A percentile compares a stretch with the other conserved stretches of the same genome.
Conservation (phyloP, 2,797 vertebrate genomes). For the Scolopax bukidnonensis region DNA sequence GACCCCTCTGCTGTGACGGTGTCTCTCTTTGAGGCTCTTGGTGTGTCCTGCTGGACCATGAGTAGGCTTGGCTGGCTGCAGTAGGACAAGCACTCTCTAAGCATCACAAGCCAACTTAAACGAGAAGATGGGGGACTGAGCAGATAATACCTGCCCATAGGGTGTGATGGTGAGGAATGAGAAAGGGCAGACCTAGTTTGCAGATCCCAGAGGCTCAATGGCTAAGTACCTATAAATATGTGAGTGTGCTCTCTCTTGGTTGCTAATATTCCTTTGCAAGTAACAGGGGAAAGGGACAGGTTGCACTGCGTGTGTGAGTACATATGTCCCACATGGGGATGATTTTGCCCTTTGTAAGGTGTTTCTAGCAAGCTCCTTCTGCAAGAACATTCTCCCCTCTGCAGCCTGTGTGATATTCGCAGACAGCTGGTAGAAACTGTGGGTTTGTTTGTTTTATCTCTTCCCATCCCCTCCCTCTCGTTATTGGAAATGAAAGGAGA, state of each 20-base stretch:
- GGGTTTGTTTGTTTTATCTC: not conserved
- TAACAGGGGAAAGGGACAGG: not conserved
- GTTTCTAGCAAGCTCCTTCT: not conserved
- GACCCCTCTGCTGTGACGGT: not conserved
- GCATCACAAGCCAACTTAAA: not conserved
- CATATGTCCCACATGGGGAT: fast-evolving
- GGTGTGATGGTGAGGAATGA: not conserved
- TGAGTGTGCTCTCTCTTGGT: not conserved
- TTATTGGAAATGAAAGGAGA: slow-evolving; percentile 17
- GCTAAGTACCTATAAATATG: not conserved
- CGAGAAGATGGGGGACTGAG: too few relatives aligned
- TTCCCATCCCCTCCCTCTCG: not conserved
- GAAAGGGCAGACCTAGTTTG: not conserved
- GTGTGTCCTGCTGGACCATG: fast-evolving
- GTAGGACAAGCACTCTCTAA: not conserved
- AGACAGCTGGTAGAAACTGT: not conserved
- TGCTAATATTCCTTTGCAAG: not conserved
- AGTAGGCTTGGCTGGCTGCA: fast-evolving
- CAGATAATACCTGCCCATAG: not conserved
- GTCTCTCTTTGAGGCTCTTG: not conserved
- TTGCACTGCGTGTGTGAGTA: not conserved
- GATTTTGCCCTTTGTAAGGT: not conserved
- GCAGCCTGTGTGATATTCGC: not conserved
- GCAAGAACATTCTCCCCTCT: not conserved
- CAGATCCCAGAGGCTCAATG: not conserved